Evolutionary conservation across 1,140 invertebrate species (phyloP), one percentile per base, ranked within the genome.

Genomic region (Hypsibius dujardini): DNA sequence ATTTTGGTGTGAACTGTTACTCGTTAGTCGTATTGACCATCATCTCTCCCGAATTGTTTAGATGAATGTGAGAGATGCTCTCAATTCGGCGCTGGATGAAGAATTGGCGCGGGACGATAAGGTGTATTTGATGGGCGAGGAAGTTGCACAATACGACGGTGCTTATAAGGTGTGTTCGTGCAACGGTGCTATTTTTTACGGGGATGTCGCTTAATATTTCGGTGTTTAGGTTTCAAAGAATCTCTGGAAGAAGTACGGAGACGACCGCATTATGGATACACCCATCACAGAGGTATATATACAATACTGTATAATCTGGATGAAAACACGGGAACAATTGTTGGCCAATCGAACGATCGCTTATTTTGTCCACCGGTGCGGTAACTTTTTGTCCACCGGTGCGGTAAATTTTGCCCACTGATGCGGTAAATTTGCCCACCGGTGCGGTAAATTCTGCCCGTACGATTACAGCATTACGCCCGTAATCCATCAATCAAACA

Each of bases 211-310:
- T n/a, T n/a, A n/a, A n/a, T n/a, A n/a, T n/a, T 45, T 12, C 7
- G 3, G 3, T 70, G 3, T 70, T 47, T 59, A 70, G 87, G 87
- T 92, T 46, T 90, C 86, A 47, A 87, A 91, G 77, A 94, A 94
- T n/a, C 81, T 98, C 45, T 97, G 90, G 90, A 95, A 95, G 79
- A 97, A 98, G 79, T 97, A 93, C 81, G 95, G 95, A 2, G 95
- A 98, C 77, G 92, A 93, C 78, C 83, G 95, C 75, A 87, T 98
- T 0, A 91, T 96, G 62, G 95, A 98, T 78, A 98, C 95, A 14
- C 95, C 95, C 15, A 98, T 98, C 76, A 97, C 95, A 45, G 95
- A 99, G 77, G 81, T 82, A 75, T 72, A 46, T n/a, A n/a, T n/a
- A n/a, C n/a, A n/a, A 72, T 46, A 15, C 46, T 1, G n/a, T 40